Percentiles rank a stretch among this genome's conserved stretches.
Evolutionary conservation across 1,140 invertebrate species (phyloP).

Genomic region (Antheraea mylitta): DNA sequence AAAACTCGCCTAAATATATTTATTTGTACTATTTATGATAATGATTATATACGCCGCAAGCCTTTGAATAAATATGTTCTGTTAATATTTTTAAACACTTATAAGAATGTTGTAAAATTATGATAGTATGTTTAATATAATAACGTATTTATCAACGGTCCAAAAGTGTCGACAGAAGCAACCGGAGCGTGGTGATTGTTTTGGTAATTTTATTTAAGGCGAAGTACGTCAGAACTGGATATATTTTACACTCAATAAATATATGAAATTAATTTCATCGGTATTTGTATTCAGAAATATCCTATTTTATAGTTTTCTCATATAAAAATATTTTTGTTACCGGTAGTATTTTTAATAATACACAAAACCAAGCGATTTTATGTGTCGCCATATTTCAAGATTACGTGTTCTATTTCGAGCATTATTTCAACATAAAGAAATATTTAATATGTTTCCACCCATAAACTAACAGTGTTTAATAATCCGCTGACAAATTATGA

Average conservation of each 20-base stretch:
- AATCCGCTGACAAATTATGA: background rate
- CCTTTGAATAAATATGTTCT: background rate
- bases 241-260: too few relatives aligned
- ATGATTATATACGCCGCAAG: background rate
- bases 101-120: conserved; percentile 15
- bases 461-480: background rate
- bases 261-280: too few relatives aligned
- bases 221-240: background rate
- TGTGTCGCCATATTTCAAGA: background rate
- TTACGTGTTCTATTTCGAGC: background rate
- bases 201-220: conserved; percentile 19
- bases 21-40: conserved; percentile 14
- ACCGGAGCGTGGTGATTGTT: conserved; percentile 20
- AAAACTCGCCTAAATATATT: conserved; percentile 7
- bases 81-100: conserved; percentile 10
- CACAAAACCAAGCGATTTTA: background rate
- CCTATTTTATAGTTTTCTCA: background rate
- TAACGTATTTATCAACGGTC: conserved; percentile 18
- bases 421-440: background rate
- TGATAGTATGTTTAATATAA: background rate
- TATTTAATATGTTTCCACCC: background rate
- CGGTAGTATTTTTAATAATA: background rate
- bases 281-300: too few relatives aligned
- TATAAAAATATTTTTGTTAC: background rate
- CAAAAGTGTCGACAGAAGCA: conserved; percentile 17